phyloP scores from a whole-genome alignment of 2,888 invertebrate genomes.

The Hydrotaea diabolus region DNA sequence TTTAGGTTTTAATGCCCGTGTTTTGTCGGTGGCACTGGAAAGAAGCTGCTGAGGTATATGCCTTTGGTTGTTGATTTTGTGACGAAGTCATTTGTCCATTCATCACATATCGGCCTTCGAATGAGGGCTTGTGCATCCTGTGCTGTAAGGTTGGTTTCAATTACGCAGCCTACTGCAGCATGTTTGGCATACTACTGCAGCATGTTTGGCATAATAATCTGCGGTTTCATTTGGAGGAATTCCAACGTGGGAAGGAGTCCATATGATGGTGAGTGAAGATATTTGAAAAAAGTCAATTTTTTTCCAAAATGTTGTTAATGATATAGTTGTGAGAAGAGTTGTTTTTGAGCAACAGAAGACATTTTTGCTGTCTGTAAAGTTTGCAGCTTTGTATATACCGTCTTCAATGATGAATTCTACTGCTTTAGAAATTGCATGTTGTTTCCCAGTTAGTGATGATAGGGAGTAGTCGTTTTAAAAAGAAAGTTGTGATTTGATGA shows the following conservation, averaged over 20 bases:
- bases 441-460: constrained; percentile 26
- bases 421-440: background rate
- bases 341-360: background rate
- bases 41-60: background rate
- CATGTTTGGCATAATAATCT: background rate
- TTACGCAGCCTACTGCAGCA: background rate
- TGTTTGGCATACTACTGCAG: background rate
- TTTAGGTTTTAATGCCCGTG: background rate
- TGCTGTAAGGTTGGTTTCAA: background rate
- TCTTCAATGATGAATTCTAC: background rate
- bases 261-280: background rate
- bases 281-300: too few relatives aligned
- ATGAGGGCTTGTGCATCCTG: background rate
- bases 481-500: constrained; percentile 32
- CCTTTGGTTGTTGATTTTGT: background rate
- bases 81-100: background rate
- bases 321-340: too few relatives aligned
- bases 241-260: background rate
- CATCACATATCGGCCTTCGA: background rate
- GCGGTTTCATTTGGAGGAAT: background rate
- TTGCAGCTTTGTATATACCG: background rate
- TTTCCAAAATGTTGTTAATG: too few relatives aligned
- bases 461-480: background rate
- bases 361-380: constrained; percentile 12
- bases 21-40: background rate